Base-by-base conservation (phyloP, 2,888 invertebrate genomes). In the Drosophila parthenogenetica region DNA sequence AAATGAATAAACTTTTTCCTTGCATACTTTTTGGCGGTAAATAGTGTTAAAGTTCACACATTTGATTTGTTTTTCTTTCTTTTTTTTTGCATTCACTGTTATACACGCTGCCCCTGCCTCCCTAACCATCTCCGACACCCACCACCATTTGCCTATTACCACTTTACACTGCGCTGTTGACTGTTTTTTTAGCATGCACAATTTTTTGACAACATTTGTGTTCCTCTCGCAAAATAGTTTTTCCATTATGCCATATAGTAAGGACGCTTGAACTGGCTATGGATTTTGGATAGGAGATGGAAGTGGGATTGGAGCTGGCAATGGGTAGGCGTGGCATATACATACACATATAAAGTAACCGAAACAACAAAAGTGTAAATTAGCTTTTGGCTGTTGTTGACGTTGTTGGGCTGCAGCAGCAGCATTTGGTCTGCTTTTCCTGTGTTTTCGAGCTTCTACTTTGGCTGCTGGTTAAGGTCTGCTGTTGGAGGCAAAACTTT, bases 1-100 rank as follows among this genome's bases (percentile, higher is more conserved):
- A 88, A 84, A 88, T 84, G 87, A 84, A 84, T 84, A 84, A 84
- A 88, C 84, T 84, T 84, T 84, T 84, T 86, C 75, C 84, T 73
- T 80, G 89, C 89, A 86, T 73, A 87, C 87, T 84, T 78, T 84
- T 88, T 69, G 76, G 84, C 72, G 87, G 89, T 89, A 87, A 89
- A 84, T 87, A 84, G 89, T 87, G 89, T 89, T 87, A 83, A 87
- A 89, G 81, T 89, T 85, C 89, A 87, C 84, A 85, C 84, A 85
- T 85, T 87, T 89, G 89, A 85, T 89, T 85, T 87, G 73, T 48
- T 46, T 53, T 45, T 55, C 49, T 35, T 35, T 13, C 13, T 13
- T 35, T 35, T 13, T 35, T 35, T 53, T 61, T 53, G n/a, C 57
- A 37, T 65, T 74, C 79, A 58, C 69, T 73, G 82, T 70, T 64